Evolutionary conservation across 2,888 invertebrate genomes (phyloP), one percentile per base, ranked within the genome.

Genomic region (Therioaphis trifolii): DNA sequence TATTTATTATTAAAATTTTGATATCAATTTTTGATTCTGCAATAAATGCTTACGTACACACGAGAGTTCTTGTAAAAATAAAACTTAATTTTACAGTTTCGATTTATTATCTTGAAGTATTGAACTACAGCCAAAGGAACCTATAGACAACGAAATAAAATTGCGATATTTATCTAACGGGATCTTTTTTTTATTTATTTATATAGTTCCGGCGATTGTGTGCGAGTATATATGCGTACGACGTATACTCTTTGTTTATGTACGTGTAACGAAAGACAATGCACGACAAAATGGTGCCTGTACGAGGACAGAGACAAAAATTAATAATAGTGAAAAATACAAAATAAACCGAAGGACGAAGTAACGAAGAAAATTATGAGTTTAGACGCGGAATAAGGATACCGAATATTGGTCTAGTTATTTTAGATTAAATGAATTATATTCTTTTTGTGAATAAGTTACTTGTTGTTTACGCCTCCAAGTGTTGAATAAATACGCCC

Each of bases 211-310:
- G 80, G 80, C 46, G 58, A 80, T 80, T 80, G 80, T 80, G 69
- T 69, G 29, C 49, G 14, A 18, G 29, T 71, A 2, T 15, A 29
- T 43, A 61, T 29, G 52, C 29, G 14, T 52, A 52, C 1, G 18
- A 27, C 2, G 43, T 76, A n/a, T 27, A 63, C 49, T 76, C 46
- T 63, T 77, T 77, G 77, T 77, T 78, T 78, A 24, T 52, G 14
- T 68, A 79, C 69, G 78, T 79, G 68, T 55, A 79, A 4, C 14
- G 78, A 79, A 79, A 79, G 78, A 79, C 78, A 79, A 79, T 79
- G 78, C 43, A 35, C 29, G 35, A 76, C 5, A 43, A 46, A 15
- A 71, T 29, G 24, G 35, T 71, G 49, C 18, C 15, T 29, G 35
- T 15, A 24, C 77, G 66, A 76, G 21, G 7, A 77, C 75, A 49